Percentiles rank a stretch among this genome's conserved stretches.
Evolutionary conservation across 2,797 vertebrate species (phyloP).

Genomic region (Acipenser oxyrinchus): DNA sequence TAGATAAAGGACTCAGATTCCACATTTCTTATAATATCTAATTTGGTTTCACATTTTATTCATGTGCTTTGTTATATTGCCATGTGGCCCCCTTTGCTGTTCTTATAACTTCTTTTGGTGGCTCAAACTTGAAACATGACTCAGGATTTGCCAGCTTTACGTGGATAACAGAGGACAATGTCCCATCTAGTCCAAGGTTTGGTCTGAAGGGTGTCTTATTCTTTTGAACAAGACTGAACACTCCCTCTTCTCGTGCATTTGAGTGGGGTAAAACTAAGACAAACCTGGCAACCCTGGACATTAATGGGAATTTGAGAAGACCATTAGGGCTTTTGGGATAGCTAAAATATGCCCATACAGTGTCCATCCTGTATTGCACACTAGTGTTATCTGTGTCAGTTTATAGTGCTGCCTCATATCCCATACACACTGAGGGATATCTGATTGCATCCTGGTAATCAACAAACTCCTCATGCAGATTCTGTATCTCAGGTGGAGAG

Average conservation of each 20-base stretch:
- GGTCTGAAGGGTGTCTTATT: constrained; percentile 20
- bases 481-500: constrained; percentile 19
- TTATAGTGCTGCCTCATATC: not conserved
- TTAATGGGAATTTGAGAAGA: constrained; percentile 15
- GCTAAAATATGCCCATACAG: not conserved
- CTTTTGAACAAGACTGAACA: constrained; percentile 20
- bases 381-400: constrained; percentile 16
- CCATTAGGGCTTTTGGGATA: constrained; percentile 9
- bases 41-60: not conserved
- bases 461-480: constrained; percentile 18
- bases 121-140: constrained; percentile 25
- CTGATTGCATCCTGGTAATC: constrained; percentile 15
- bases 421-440: not conserved
- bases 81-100: constrained; percentile 22
- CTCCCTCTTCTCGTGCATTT: constrained; percentile 17
- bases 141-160: constrained; percentile 21
- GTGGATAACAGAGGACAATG: constrained; percentile 22
- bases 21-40: too few relatives aligned
- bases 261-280: constrained; percentile 22
- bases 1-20: too few relatives aligned
- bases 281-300: constrained; percentile 13
- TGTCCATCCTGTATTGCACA: constrained; percentile 21
- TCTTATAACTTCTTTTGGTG: constrained; percentile 12
- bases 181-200: constrained; percentile 16
- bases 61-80: constrained; percentile 17